Base-by-base conservation (phyloP, 2,888 invertebrate genomes). In the Villa cingulata region DNA sequence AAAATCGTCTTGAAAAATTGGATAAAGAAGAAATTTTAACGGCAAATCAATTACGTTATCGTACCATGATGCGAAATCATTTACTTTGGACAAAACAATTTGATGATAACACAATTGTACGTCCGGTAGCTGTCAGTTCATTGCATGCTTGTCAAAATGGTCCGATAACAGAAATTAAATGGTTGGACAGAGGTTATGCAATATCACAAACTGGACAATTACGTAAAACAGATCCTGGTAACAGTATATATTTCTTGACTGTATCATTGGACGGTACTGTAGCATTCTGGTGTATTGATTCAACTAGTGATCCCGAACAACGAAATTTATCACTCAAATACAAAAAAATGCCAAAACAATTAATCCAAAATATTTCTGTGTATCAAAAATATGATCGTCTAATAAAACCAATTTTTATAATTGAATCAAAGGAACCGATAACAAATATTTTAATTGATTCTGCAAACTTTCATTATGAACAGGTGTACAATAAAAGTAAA, bases 71-170 rank as follows among this genome's bases (percentile, higher is more conserved):
- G 70, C 73, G 72, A 49, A 73, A 74, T 36, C 74, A 77, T 54
- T 76, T 83, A 71, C 68, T 70, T 14, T 86, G 85, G 86, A 80
- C 83, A 72, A 79, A 78, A 59, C 73, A 72, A 52, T 70, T 76
- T 1, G 72, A 75, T 37, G 76, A 78, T 53, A 68, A 74, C 19
- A 72, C 75, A 7, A 64, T 76, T 0, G 73, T 86, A 10, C 65
- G 71, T 44, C 71, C 78, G 2, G 76, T 80, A 0, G 80, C 74
- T 1, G 65, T 79, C 43, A 82, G 83, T 7, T 73, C 76, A 51
- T 60, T 81, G 43, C 68, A 75, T 50, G 70, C 72, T 41, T 78
- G 82, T 40, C 86, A 83, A 55, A 74, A 70, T 48, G 75, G 71
- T 3, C 64, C 77, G n/a, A 76, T 86, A 18, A 78, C 77, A 1